Evolutionary conservation across 2,113 vertebrate genomes (phyloP), one percentile per base, ranked within the genome.

Genomic region (Passer montanus): DNA sequence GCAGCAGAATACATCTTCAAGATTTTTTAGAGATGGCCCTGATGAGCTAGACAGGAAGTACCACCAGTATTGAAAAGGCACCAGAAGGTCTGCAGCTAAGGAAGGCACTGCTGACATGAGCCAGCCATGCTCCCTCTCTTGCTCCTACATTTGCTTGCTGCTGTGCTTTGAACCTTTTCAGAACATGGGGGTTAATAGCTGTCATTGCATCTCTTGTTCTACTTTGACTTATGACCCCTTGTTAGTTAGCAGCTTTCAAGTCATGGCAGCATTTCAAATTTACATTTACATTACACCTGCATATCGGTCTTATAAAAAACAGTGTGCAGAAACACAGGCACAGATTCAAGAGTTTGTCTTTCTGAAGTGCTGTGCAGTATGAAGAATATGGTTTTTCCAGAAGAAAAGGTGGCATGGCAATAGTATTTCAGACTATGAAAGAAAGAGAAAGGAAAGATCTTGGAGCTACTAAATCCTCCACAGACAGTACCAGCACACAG

Each of bases 61-160:
- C 16, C 39, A 50, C 21, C 27, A 76, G 20, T 43, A 46, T 0
- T 23, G 56, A 67, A 72, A 27, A 37, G 44, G 33, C 10, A 39
- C 19, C 11, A 15, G 22, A 63, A 78, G 22, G 41, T 53, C 55
- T 76, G 22, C 49, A 39, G 37, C 24, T 49, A 31, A 66, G 28
- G 24, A 82, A 59, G 31, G 53, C 58, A 35, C 19, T 41, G 15
- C 8, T 27, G 52, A 12, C 15, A 47, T 16, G 14, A 72, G 27
- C 8, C 49, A n/a, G n/a, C 17, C 2, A 1, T 0, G 0, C 19
- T 41, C 15, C 33, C 21, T 27, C 22, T 46, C 46, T 37, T 56
- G 12, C 30, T 28, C 43, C 9, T 11, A 44, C 1, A 1, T 39
- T 44, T 83, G 14, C 50, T 80, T 68, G 28, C 31, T 62, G 53